Evolutionary conservation across 2,888 invertebrate genomes (phyloP).

Genomic region (Craniophora ligustri): DNA sequence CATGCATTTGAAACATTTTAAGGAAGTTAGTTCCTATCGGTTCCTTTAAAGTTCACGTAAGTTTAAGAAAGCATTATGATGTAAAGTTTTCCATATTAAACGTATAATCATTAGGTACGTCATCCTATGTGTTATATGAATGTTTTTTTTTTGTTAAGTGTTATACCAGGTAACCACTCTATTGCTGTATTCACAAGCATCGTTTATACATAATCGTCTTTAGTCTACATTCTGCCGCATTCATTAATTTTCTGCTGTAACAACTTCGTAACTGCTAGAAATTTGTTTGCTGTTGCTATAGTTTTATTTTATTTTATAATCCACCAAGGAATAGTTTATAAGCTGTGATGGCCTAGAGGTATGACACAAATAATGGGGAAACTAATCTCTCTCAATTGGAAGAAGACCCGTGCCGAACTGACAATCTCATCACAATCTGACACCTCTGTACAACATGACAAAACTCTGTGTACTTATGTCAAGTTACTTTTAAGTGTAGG

Average conservation of each 20-base stretch:
- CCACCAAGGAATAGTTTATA: too few relatives aligned
- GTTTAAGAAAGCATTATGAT: neutral
- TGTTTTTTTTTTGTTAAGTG: neutral
- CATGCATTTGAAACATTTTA: too few relatives aligned
- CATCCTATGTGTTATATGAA: neutral
- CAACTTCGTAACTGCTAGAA: neutral
- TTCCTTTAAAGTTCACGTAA: neutral
- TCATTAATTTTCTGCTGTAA: neutral
- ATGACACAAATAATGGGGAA: too few relatives aligned
- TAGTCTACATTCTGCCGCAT: neutral
- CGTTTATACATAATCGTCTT: neutral
- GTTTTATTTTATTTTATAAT: too few relatives aligned
- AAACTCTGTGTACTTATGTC: too few relatives aligned
- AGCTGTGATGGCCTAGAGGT: too few relatives aligned
- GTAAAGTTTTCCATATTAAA: neutral
- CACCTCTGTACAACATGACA: too few relatives aligned
- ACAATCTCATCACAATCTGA: too few relatives aligned
- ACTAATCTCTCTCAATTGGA: too few relatives aligned
- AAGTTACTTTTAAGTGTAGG: too few relatives aligned
- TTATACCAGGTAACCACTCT: neutral
- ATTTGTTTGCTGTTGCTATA: neutral
- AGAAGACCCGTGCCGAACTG: too few relatives aligned
- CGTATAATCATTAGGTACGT: neutral
- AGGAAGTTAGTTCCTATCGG: neutral
- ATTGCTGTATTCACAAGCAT: neutral